A percentile compares a stretch with the other conserved stretches of the same genome.
Evolutionary conservation across 2,888 invertebrate species (phyloP).

Genomic region (Ochropacha duplaris): DNA sequence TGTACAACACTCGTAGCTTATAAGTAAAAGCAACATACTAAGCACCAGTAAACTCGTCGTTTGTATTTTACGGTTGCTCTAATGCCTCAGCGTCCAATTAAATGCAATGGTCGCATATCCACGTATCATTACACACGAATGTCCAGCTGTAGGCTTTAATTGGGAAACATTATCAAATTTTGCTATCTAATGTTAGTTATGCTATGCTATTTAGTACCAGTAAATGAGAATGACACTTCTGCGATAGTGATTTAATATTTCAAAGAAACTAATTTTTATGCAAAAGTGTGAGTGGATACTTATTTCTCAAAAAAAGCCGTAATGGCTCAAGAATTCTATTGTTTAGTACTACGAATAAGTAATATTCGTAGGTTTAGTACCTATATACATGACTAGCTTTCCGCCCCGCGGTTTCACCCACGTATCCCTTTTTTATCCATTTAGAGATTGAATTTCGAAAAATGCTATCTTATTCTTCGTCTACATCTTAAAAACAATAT

Average conservation of each 20-base stretch:
- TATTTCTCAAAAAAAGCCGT: no score
- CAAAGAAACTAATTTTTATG: no score
- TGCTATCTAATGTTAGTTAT: neutral
- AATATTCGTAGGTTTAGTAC: no score
- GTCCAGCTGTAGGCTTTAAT: neutral
- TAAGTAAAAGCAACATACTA: neutral
- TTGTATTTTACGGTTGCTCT: neutral
- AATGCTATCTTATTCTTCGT: no score
- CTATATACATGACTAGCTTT: no score
- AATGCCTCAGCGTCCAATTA: neutral
- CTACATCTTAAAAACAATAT: no score
- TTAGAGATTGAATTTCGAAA: no score
- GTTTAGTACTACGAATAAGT: no score
- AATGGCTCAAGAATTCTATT: no score
- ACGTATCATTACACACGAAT: neutral
- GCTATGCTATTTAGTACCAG: neutral
- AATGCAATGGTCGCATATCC: neutral
- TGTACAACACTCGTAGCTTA: neutral
- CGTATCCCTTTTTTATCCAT: no score
- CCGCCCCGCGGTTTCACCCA: no score
- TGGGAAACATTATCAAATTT: neutral
- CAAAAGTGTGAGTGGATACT: no score
- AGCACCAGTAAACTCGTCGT: neutral
- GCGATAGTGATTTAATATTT: neutral
- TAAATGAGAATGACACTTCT: neutral